Base-by-base conservation (phyloP, 2,888 invertebrate genomes). In the Aproaerema taeniolella region DNA sequence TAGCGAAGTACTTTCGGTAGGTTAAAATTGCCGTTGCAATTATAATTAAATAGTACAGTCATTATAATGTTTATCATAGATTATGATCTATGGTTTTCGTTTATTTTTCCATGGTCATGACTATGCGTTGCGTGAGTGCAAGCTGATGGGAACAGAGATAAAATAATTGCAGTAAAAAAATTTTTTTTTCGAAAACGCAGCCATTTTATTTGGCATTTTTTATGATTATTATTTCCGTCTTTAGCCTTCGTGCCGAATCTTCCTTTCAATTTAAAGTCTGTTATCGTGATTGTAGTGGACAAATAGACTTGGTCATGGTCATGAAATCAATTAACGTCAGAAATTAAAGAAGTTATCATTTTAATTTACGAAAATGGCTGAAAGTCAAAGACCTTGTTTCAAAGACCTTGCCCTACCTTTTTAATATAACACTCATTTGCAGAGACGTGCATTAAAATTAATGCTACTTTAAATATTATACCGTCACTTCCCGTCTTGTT, bases 81-180 rank as follows among this genome's bases (percentile, higher is more conserved):
- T 65, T 67, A 62, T 57, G 52, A 74, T 75, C 73, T 50, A 63
- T 62, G 55, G 59, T 58, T 67, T 69, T 62, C 53, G 60, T 69
- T 68, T 70, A 8, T 73, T 70, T 73, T 67, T 67, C 58, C 67
- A 61, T 62, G 61, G 50, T 53, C 55, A 52, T 50, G 55, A 45
- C 32, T 55, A 50, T 64, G 58, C 55, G 58, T 76, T 67, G 76
- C 74, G 68, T 76, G 73, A 43, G 49, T 47, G 39, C 40, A 37
- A 46, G 34, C 46, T 41, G 72, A 73, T 74, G 64, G 49, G 46
- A 54, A 52, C 56, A 60, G 49, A 62, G 69, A 73, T 72, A 72
- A 62, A n/a, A 61, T 49, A 57, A 50, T 61, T 68, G 59, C 55
- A 67, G 62, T 50, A 47, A 49, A 58, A 55, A 50, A 57, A 55